Conservation (phyloP, 2,797 vertebrate genomes). For the Coilia nasus region DNA sequence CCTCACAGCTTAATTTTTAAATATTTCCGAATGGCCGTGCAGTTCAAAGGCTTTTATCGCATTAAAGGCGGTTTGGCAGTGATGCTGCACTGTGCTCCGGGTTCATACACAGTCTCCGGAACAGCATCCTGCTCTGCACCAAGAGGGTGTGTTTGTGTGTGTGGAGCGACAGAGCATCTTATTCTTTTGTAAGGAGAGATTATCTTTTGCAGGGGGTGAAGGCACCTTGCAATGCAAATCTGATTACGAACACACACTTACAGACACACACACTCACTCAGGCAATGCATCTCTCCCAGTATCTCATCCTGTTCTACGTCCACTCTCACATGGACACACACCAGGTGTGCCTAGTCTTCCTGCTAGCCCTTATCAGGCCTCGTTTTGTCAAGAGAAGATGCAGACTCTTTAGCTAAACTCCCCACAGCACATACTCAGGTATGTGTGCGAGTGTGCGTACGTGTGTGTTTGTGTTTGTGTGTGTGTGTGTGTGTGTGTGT, state of each 20-base stretch:
- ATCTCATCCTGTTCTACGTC: background rate
- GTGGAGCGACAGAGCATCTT: background rate
- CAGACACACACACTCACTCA: constrained; percentile 2
- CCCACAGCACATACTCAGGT: background rate
- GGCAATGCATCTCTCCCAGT: background rate
- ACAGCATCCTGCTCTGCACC: background rate
- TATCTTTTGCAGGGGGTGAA: background rate
- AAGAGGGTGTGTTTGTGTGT: background rate
- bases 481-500: background rate
- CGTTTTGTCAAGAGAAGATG: background rate
- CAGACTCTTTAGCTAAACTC: background rate
- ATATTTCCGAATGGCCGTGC: constrained; percentile 16
- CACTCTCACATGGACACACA: background rate
- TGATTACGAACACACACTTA: background rate
- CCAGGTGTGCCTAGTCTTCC: constrained; percentile 15
- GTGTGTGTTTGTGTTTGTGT: background rate
- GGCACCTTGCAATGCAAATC: background rate
- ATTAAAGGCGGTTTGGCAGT: constrained; percentile 1
- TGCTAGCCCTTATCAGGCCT: constrained; percentile 6
- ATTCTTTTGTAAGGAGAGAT: background rate
- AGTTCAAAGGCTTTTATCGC: constrained; percentile 23
- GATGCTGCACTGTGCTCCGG: background rate
- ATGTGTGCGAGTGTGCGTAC: background rate
- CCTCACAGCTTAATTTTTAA: background rate
- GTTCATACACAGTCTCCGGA: background rate